Percentiles rank a stretch among this genome's conserved stretches.
Evolutionary conservation across 2,797 vertebrate genomes (phyloP).

Genomic region (Hyperoplus immaculatus): DNA sequence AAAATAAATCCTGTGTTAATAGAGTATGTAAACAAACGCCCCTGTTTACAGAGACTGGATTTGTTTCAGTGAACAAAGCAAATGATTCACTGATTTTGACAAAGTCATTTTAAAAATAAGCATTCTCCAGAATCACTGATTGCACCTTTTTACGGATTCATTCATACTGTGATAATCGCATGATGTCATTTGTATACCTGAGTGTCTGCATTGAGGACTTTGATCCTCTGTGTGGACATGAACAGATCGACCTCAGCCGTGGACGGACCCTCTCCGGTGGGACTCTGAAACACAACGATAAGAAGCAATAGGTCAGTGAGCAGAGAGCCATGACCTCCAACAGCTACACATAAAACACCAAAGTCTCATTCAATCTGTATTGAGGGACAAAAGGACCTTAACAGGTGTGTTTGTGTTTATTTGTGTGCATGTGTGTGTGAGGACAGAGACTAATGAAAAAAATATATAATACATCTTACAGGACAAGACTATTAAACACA

Average conservation of each 20-base stretch:
- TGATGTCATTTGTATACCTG: constrained; percentile 85
- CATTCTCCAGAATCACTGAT: too few relatives aligned
- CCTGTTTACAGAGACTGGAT: too few relatives aligned
- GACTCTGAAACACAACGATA: constrained; percentile 82
- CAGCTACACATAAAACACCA: background rate
- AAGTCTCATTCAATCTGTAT: background rate
- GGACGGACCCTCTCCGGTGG: constrained; percentile 90
- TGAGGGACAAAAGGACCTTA: background rate
- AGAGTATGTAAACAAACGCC: too few relatives aligned
- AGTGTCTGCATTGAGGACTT: constrained; percentile 96
- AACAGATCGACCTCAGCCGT: constrained; percentile 97
- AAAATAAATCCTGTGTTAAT: too few relatives aligned
- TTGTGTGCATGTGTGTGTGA: too few relatives aligned
- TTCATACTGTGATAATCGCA: too few relatives aligned
- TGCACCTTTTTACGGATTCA: too few relatives aligned
- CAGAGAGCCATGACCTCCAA: background rate
- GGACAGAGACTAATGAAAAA: background rate
- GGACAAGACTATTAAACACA: too few relatives aligned
- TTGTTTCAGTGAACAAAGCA: too few relatives aligned
- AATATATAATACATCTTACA: background rate
- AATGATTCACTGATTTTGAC: too few relatives aligned
- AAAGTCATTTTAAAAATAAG: too few relatives aligned
- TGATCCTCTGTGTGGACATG: constrained; percentile 98
- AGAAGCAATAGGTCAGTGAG: background rate
- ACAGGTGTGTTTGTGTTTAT: too few relatives aligned